Conservation (phyloP, 1,140 invertebrate species). For the Oppia nitens region DNA sequence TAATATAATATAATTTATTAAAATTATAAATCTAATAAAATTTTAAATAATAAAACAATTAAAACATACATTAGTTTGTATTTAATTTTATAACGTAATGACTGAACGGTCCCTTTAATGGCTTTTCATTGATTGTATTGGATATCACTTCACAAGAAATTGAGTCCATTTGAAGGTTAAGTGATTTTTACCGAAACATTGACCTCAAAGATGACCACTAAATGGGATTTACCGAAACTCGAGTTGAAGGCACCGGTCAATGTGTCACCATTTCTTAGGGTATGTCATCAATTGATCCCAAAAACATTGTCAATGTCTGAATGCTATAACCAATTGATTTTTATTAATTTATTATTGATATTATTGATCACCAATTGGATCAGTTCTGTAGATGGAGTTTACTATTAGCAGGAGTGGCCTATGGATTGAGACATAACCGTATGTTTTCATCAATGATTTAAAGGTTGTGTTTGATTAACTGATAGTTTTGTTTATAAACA, state of each 20-base stretch:
- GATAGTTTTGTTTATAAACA: not conserved
- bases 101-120: not conserved
- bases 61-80: not conserved
- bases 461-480: not conserved
- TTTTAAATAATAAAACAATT: no score
- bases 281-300: not conserved
- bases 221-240: conserved; percentile 6
- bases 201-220: not conserved
- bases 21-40: no score
- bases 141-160: no score
- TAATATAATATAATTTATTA: no score
- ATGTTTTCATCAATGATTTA: not conserved
- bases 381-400: conserved; percentile 11
- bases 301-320: no score
- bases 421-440: conserved; percentile 9
- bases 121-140: not conserved
- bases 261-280: conserved; percentile 13
- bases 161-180: not conserved
- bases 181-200: not conserved
- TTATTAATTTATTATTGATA: no score
- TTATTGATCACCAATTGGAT: not conserved
- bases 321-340: no score
- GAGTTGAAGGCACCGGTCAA: conserved; percentile 1
- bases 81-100: no score
- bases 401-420: conserved; percentile 8